phyloP scores from a whole-genome alignment of 2,113 vertebrate species.

The Thamnaconus septentrionalis region DNA sequence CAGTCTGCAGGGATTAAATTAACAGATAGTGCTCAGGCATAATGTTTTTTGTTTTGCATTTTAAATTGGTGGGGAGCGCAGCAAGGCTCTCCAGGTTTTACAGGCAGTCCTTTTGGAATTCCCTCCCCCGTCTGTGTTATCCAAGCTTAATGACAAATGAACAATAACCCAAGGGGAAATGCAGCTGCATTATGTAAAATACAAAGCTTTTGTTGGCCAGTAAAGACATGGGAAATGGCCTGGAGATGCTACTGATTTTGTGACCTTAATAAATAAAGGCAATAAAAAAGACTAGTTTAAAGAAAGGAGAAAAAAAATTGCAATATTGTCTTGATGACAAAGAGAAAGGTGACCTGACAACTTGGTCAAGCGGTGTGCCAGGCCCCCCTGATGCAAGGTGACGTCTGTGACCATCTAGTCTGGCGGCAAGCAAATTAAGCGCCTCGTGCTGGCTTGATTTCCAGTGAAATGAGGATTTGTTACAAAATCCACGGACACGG shows the following conservation, averaged over 20 bases:
- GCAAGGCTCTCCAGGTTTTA: constrained; percentile 88
- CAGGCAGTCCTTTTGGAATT: constrained; percentile 84
- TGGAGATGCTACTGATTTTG: not conserved
- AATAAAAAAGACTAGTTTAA: no score
- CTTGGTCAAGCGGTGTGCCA: constrained; percentile 39
- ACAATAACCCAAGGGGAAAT: constrained; percentile 46
- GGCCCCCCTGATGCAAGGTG: constrained; percentile 42
- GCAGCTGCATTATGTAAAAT: constrained; percentile 43
- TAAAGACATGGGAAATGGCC: constrained; percentile 9
- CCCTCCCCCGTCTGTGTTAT: constrained; percentile 18
- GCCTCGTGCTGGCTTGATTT: constrained; percentile 84
- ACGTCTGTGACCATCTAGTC: constrained; percentile 67
- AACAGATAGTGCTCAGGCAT: constrained; percentile 99
- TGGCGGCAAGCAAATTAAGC: constrained; percentile 81
- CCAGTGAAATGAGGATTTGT: constrained; percentile 80
- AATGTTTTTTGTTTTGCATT: constrained; percentile 99
- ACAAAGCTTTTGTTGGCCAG: constrained; percentile 45
- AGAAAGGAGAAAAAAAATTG: not conserved
- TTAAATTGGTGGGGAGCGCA: constrained; percentile 93
- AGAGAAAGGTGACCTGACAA: constrained; percentile 48
- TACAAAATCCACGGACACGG: constrained; percentile 76
- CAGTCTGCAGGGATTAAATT: constrained; percentile 99
- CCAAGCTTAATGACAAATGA: constrained; percentile 54
- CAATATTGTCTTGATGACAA: constrained; percentile 23
- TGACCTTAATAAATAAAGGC: no score